Evolutionary conservation across 2,113 vertebrate genomes (phyloP).

Genomic region (Meriones unguiculatus): DNA sequence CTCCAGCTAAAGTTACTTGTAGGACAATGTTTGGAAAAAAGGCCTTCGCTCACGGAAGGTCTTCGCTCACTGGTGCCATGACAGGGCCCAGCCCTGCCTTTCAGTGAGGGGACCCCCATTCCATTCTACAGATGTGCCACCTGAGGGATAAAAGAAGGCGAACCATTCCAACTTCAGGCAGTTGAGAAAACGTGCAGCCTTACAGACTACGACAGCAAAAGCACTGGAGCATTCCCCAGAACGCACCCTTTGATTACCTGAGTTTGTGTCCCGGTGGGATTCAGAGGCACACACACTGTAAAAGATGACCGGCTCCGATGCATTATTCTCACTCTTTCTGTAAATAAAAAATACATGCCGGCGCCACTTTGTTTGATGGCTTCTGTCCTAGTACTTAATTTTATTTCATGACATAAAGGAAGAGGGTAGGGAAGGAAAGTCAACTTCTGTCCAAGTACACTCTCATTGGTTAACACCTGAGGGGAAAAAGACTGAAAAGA

Average conservation of each 20-base stretch:
- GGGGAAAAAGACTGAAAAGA: constrained; percentile 88
- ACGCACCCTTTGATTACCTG: neutral
- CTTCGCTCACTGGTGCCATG: neutral
- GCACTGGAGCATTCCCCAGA: neutral
- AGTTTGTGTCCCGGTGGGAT: constrained; percentile 11
- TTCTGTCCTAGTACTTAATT: constrained; percentile 77
- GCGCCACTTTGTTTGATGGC: constrained; percentile 70
- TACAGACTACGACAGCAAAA: neutral
- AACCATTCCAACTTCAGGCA: neutral
- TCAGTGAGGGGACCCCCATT: neutral
- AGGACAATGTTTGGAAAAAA: neutral
- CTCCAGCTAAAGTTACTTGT: neutral
- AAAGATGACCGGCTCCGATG: constrained; percentile 60
- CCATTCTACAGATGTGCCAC: neutral
- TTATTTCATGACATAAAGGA: constrained; percentile 59
- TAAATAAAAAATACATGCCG: constrained; percentile 81
- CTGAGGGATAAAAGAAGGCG: neutral
- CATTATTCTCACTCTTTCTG: constrained; percentile 40
- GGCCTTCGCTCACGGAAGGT: neutral
- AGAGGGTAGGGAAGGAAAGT: neutral
- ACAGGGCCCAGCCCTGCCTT: neutral
- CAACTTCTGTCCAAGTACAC: constrained; percentile 74
- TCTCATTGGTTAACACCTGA: constrained; percentile 82
- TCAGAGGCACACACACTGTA: constrained; percentile 36
- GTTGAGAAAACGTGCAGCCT: constrained; percentile 49